Base-by-base conservation (phyloP, 1,140 invertebrate species). In the Drosophila prosaltans region DNA sequence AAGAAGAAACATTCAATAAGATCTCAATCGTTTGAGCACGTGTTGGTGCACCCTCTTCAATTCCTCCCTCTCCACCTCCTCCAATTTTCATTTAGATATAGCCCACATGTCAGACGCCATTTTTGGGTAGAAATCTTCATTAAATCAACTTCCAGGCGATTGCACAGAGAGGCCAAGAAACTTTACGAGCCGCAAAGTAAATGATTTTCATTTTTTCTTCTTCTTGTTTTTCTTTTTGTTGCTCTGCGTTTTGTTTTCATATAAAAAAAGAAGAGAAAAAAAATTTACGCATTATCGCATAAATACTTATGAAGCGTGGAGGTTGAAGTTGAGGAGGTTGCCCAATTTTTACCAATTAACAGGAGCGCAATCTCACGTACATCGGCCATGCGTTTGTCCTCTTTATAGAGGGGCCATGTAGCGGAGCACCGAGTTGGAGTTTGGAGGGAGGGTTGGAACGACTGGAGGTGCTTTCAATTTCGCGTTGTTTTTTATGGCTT, bases 281-380 rank as follows among this genome's bases (percentile, higher is more conserved):
- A 59, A 59, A 89, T 89, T 89, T 89, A 84, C 85, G 85, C 80
- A 75, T 89, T 89, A 80, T 89, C 73, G 80, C 80, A 81, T 78
- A 84, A 89, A 88, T 78, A 83, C 84, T 89, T 67, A 72, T 68
- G 71, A 64, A 74, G 45, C 45, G 45, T 16, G 9, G 21, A 57
- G n/a, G 36, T 59, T 16, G 54, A 45, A 75, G 68, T 64, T 74
- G 43, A 41, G 41, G 58, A 80, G 70, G 59, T 60, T 69, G 80
- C 77, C 77, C 84, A 89, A 89, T 89, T 89, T 89, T 89, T 89
- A 76, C 80, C 84, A 89, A 89, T 89, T 89, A 89, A 89, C 84
- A 72, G 80, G 65, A 32, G 39, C 78, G 69, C 80, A 89, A 89
- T 89, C 84, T 89, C 84, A 89, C 84, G 84, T 89, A 89, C 84